Evolutionary conservation across 2,888 invertebrate genomes (phyloP).

Genomic region (Pocota personata): DNA sequence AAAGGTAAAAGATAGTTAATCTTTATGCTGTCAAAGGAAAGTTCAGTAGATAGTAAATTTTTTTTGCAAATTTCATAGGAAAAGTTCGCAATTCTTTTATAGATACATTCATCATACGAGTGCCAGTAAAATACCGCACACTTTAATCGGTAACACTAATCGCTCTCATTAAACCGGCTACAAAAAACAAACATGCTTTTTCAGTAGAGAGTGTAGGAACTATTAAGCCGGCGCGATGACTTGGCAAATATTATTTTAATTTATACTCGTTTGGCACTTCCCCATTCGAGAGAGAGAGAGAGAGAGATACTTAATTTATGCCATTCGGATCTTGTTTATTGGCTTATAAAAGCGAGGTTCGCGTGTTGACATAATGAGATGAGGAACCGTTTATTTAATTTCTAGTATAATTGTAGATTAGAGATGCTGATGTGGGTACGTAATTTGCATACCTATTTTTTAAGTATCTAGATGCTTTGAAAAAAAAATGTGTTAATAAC

Average conservation of each 20-base stretch:
- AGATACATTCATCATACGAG: no score
- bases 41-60: background rate
- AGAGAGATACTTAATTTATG: constrained; percentile 2
- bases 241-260: constrained; percentile 26
- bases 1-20: background rate
- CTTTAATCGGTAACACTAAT: background rate
- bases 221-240: constrained; percentile 16
- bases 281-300: background rate
- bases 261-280: constrained; percentile 34
- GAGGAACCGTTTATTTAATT: background rate
- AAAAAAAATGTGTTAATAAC: background rate
- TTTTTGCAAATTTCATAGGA: background rate
- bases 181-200: background rate
- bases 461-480: no score
- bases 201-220: background rate
- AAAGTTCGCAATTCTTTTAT: background rate
- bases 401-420: background rate
- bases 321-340: constrained; percentile 14
- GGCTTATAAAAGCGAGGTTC: background rate
- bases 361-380: constrained; percentile 9
- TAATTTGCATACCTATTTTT: background rate
- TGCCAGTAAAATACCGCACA: background rate
- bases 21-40: background rate
- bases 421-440: background rate
- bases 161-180: background rate